Percentiles rank a stretch among this genome's conserved stretches.
These are phyloP conservation scores for Drosophila orosa DNA, from an alignment of 1,140 invertebrate species.

Conservation along the genomic window DNA sequence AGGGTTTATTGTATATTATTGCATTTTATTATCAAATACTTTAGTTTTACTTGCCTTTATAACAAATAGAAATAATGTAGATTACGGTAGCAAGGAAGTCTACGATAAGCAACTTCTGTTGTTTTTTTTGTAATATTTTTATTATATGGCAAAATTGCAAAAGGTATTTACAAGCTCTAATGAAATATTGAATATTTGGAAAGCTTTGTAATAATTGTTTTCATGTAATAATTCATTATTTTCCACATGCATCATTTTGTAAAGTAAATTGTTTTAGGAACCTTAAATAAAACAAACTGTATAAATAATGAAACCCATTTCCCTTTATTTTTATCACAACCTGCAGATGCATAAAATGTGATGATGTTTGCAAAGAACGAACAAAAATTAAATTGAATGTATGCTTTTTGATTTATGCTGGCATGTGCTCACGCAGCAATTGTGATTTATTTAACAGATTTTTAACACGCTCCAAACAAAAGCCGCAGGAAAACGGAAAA, in stretches of 20 bases:
- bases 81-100: neutral
- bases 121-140: neutral
- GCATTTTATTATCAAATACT: neutral
- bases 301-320: too few species aligned
- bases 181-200: neutral
- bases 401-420: constrained; percentile 50
- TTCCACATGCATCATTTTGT: too few species aligned
- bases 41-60: neutral
- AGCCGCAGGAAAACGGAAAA: constrained; percentile 16
- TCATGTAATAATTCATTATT: neutral
- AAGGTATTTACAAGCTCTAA: too few species aligned
- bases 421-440: constrained; percentile 39
- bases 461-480: constrained; percentile 44
- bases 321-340: neutral
- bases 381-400: constrained; percentile 45
- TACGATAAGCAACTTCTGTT: neutral
- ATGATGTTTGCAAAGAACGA: constrained; percentile 11
- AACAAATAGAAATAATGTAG: neutral
- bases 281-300: too few species aligned
- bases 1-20: neutral
- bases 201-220: neutral
- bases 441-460: constrained; percentile 65
- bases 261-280: too few species aligned
- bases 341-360: neutral
- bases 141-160: neutral